Evolutionary conservation across 1,140 invertebrate genomes (phyloP), one percentile per base, ranked within the genome.

Genomic region (Carcinoscorpius rotundicauda): DNA sequence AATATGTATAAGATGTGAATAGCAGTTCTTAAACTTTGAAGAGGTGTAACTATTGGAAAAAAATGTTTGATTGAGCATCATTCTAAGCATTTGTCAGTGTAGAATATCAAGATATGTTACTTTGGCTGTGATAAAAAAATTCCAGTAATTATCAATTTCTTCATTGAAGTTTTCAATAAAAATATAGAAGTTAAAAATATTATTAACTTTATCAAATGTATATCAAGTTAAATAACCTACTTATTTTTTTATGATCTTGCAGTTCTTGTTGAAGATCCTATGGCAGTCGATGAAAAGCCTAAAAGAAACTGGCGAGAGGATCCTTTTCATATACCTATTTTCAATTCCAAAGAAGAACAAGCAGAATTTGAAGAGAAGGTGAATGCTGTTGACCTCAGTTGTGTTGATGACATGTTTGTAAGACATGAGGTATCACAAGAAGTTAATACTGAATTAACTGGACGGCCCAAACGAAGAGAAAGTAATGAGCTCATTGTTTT

Each of bases 401-500:
- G 11, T 59, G 66, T 69, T 10, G 68, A 69, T 63, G 4, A 61
- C 53, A 11, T 69, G 8, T 69, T 69, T 61, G 55, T 29, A 29
- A 29, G 29, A 29, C 29, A 29, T 29, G 29, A 29, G 29, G 29
- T 29, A 29, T 29, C n/a, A 10, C 56, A 58, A 56, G 52, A 52
- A 5, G 49, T 65, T 50, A 62, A 57, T 0, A 66, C 53, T 56
- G 29, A n/a, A 6, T 65, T 60, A 61, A 51, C 49, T n/a, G 4
- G 56, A n/a, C 11, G 51, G 50, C 5, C 51, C 6, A 55, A 10
- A 10, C 6, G 51, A 53, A 29, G 29, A 10, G 59, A 60, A 49
- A 53, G 50, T 10, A 52, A 63, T 10, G 63, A 70, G 49, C 68
- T 77, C 52, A 73, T 71, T 6, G 66, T 78, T 6, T 77, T 73